Conservation (phyloP, 1,140 invertebrate genomes). For the Drosophila pandora region DNA sequence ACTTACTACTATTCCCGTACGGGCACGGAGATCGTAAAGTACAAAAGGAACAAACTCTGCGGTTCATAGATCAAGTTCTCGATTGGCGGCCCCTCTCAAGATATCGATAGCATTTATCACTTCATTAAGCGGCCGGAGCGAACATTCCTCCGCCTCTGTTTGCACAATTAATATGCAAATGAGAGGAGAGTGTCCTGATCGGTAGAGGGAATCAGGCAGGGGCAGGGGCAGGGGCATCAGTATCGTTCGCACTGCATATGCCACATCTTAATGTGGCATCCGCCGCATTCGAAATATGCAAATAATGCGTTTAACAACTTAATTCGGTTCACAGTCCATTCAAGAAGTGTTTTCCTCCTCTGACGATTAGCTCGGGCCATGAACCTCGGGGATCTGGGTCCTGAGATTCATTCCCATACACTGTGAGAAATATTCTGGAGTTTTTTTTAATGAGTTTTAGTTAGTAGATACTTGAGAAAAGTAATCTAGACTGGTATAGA, state of each 20-base stretch:
- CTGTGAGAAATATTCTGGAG: background rate
- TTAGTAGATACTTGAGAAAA: no score
- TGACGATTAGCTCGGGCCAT: slow-evolving; percentile 75
- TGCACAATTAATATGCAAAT: slow-evolving; percentile 83
- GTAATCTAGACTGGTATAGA: no score
- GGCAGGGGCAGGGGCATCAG: background rate
- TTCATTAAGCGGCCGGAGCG: slow-evolving; percentile 57
- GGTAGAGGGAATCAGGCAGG: background rate
- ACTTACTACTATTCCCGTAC: background rate
- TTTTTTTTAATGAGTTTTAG: background rate
- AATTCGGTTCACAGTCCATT: slow-evolving; percentile 61
- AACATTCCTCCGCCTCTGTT: slow-evolving; percentile 56
- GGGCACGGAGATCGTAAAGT: slow-evolving; percentile 22
- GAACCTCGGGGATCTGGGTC: slow-evolving; percentile 45
- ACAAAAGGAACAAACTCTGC: background rate
- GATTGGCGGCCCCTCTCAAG: slow-evolving; percentile 42
- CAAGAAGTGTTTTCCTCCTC: slow-evolving; percentile 35
- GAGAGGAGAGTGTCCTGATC: slow-evolving; percentile 14
- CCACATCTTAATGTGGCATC: slow-evolving; percentile 72
- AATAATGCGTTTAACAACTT: slow-evolving; percentile 83
- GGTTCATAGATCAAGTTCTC: slow-evolving; percentile 36
- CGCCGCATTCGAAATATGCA: slow-evolving; percentile 75
- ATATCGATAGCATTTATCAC: slow-evolving; percentile 71
- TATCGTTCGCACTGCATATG: slow-evolving; percentile 23
- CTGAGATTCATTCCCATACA: slow-evolving; percentile 25